Base-by-base conservation (phyloP, 2,797 vertebrate species). In the Nyctalus aviator region DNA sequence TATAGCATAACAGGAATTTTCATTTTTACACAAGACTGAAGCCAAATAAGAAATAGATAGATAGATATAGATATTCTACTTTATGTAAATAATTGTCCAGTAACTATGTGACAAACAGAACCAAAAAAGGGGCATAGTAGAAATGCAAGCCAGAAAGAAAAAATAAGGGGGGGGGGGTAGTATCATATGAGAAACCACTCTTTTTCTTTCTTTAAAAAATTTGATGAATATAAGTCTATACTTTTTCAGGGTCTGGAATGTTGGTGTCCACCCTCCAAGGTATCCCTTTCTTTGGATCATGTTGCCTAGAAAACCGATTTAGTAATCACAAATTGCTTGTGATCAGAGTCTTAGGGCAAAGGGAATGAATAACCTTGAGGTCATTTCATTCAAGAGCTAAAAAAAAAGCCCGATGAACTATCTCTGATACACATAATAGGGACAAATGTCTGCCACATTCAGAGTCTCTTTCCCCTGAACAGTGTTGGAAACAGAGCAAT, bases 271-370 rank as follows among this genome's bases (percentile, higher is more conserved):
- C 10, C 32, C 64, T 83, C 18, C 32, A 78, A 48, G 23, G 20
- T 68, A 66, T 4, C 13, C n/a, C 37, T 82, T 83, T 88, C 69
- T 94, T 88, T 86, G 71, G 15, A 83, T 64, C 71, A 57, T 64
- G 21, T 85, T 85, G 68, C 71, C 71, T 46, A 82, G 55, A 92
- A 88, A 91, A 83, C 44, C 57, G 85, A 27, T 59, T 72, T 55
- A 95, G 32, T 64, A 77, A 90, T 86, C 78, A 64, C 76, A 79
- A 44, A 2, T 64, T 94, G 64, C 59, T 90, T 55, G 35, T 88
- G n/a, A 69, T 95, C 41, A 77, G 64, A 79, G 57, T 93, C 44
- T 17, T 32, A 46, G 25, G 62, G 35, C 66, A 90, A 68, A 96
- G 64, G 57, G 32, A 91, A 48, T 71, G 66, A 73, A 68, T 68